A percentile compares a stretch with the other conserved stretches of the same genome.
These are phyloP conservation scores for Drosophila incognita DNA, from an alignment of 2,888 invertebrate genomes.

Conservation along the genomic window DNA sequence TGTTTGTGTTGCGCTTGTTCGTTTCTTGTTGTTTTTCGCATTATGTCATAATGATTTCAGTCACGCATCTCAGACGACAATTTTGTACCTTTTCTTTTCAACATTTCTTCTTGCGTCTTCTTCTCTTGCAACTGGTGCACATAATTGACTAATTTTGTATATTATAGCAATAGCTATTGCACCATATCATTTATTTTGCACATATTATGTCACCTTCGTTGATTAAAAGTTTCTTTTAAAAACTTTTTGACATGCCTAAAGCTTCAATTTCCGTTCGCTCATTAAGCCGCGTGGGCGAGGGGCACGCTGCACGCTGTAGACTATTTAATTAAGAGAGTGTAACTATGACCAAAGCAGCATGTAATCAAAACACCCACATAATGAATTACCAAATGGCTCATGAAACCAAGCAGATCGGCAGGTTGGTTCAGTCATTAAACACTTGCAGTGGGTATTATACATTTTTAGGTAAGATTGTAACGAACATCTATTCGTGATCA, in stretches of 20 bases:
- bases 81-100: slow-evolving; percentile 38
- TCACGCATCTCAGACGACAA: slow-evolving; percentile 62
- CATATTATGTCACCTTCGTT: slow-evolving; percentile 64
- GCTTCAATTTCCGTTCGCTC: slow-evolving; percentile 69
- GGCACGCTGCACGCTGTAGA: neutral
- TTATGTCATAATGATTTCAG: slow-evolving; percentile 67
- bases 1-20: slow-evolving; percentile 13
- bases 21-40: slow-evolving; percentile 19
- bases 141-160: slow-evolving; percentile 6
- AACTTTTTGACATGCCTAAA: slow-evolving; percentile 29
- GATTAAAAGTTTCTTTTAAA: slow-evolving; percentile 41
- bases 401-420: slow-evolving; percentile 16
- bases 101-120: neutral
- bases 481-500: too few species aligned
- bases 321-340: slow-evolving; percentile 41
- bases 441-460: neutral
- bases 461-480: neutral
- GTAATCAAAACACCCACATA: slow-evolving; percentile 35
- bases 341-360: slow-evolving; percentile 19
- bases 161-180: slow-evolving; percentile 3
- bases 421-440: neutral
- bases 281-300: slow-evolving; percentile 41
- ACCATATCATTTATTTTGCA: slow-evolving; percentile 16
- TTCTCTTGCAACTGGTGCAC: slow-evolving; percentile 25
- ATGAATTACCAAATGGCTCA: slow-evolving; percentile 40